Conservation (phyloP, 2,797 vertebrate species). For the Oreortyx pictus region DNA sequence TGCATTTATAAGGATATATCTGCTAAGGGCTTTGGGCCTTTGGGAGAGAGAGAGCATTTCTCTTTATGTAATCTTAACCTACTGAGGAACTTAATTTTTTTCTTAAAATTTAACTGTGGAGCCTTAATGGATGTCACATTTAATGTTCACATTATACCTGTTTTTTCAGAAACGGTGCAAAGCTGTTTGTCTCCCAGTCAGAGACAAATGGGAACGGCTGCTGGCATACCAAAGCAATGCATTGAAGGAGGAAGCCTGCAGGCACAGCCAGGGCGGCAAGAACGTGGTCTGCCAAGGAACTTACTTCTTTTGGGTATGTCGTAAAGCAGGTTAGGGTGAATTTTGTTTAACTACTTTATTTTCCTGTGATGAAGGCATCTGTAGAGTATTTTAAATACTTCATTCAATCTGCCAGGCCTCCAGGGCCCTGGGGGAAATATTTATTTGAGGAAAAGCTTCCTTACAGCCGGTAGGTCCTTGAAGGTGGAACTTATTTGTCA, state of each 20-base stretch:
- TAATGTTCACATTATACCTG: background rate
- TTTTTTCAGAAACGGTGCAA: background rate
- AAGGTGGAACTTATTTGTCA: background rate
- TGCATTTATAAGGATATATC: background rate
- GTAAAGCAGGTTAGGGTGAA: background rate
- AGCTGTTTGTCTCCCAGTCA: background rate
- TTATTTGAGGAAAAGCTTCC: slow-evolving; percentile 13
- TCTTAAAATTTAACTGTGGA: background rate
- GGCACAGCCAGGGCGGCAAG: background rate
- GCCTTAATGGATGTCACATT: background rate
- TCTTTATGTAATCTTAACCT: background rate
- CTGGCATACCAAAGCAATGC: background rate
- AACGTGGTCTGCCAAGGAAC: background rate
- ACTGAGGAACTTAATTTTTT: background rate
- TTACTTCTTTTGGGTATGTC: background rate
- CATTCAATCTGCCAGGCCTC: slow-evolving; percentile 15
- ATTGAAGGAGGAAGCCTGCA: background rate
- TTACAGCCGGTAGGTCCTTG: background rate
- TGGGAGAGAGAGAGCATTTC: background rate
- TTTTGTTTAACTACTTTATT: background rate
- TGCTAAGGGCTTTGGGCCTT: background rate
- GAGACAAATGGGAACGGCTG: background rate
- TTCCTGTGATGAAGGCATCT: slow-evolving; percentile 16
- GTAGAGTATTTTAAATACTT: background rate
- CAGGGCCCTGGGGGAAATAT: background rate